Evolutionary conservation across 1,140 invertebrate species (phyloP).

Genomic region (Zaprionus tsacasi): DNA sequence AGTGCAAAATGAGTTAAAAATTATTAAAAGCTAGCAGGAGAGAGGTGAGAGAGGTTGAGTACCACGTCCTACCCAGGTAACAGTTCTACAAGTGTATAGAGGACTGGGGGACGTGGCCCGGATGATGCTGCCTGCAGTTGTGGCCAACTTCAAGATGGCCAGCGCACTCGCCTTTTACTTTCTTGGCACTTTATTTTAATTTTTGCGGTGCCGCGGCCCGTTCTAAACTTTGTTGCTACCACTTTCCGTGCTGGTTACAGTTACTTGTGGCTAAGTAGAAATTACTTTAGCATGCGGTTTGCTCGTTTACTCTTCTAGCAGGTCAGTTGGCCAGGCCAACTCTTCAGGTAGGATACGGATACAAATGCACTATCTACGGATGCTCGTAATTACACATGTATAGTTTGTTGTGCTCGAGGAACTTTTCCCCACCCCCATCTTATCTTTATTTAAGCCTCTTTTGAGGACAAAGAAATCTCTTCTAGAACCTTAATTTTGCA

Average conservation of each 20-base stretch:
- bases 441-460: not conserved
- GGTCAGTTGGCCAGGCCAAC: slow-evolving; percentile 38
- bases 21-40: slow-evolving; percentile 60
- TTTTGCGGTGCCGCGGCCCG: slow-evolving; percentile 50
- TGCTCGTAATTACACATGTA: too few relatives aligned
- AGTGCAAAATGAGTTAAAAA: slow-evolving; percentile 80
- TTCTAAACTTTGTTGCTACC: slow-evolving; percentile 56
- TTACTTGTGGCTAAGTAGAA: slow-evolving; percentile 72
- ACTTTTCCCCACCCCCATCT: not conserved
- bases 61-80: slow-evolving; percentile 8
- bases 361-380: not conserved
- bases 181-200: slow-evolving; percentile 81
- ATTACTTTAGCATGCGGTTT: slow-evolving; percentile 69
- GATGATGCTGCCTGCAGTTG: slow-evolving; percentile 34
- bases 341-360: too few relatives aligned
- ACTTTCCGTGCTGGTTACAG: slow-evolving; percentile 44
- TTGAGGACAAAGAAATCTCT: not conserved
- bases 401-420: too few relatives aligned
- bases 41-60: not conserved
- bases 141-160: slow-evolving; percentile 55
- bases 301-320: slow-evolving; percentile 40
- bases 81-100: slow-evolving; percentile 4
- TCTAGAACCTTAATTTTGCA: not conserved
- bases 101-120: not conserved
- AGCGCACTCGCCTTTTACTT: slow-evolving; percentile 74